Evolutionary conservation across 2,113 vertebrate genomes (phyloP), one percentile per base, ranked within the genome.

Genomic region (Ophthalmolycus amberensis): DNA sequence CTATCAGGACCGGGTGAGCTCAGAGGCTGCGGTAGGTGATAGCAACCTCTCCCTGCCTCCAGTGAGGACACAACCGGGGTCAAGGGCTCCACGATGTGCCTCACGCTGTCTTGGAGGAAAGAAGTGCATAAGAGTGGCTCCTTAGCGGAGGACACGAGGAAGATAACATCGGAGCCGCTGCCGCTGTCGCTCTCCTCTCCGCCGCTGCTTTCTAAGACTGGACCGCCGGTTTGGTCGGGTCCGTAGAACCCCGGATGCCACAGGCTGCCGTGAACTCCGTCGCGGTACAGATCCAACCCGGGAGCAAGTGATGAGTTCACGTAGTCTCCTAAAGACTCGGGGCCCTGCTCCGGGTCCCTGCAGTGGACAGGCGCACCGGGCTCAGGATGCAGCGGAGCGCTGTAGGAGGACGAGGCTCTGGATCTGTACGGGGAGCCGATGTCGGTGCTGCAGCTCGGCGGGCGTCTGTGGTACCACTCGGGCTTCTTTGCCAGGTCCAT

Each of bases 151-250:
- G 93, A 93, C 3, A 94, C 85, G 1, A 94, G 85, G 58, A 94
- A 93, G 38, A 94, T 93, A 1, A 94, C 91, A 9, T 94, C 93
- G 0, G 93, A 93, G 73, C 89, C 89, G 8, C 93, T 93, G 72
- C 91, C 90, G 32, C 92, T 93, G 73, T 92, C 91, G 32, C 92
- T 94, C 71, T 94, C 92, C 29, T 93, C 92, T 0, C 84, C 92
- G 0, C 86, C 88, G 32, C 88, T 94, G 88, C 91, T 94, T n/a
- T 93, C 92, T 0, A 82, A 84, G 18, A 52, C 77, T 0, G 81
- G 71, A 4, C 42, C 48, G 1, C 84, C 54, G 0, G 52, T 46
- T 3, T 71, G 83, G 54, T 85, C 70, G 1, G 87, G 40, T 18
- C 82, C 84, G 20, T 87, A 94, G 68, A 92, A 92, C 15, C 89